Base-by-base conservation (phyloP, 2,797 vertebrate species). In the Alfaro cultratus region DNA sequence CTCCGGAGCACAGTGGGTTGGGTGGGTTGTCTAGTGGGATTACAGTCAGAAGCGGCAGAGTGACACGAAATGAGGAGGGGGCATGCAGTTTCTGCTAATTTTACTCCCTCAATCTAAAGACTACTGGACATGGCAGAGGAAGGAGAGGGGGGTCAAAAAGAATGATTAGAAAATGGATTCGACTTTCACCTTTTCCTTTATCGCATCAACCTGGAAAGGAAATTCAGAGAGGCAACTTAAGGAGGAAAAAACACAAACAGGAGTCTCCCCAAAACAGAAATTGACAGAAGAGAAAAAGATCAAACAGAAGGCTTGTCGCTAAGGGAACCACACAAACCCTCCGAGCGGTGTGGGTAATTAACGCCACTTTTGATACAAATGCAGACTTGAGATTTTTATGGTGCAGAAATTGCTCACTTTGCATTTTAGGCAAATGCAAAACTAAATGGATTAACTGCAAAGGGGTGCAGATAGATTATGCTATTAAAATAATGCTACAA, bases 111-210 rank as follows among this genome's bases (percentile, higher is more conserved):
- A 97, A 97, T 97, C 97, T 99, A 99, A 97, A 94, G 81, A 80
- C 93, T 94, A 95, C 91, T 86, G 90, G 91, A 87, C 75, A 86
- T 80, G 81, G 84, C 68, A 16, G 26, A 60, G 57, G 57, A 15
- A 34, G 57, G 13, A 31, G 13, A 45, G 73, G 86, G 87, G 92
- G 92, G 84, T 92, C 91, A 97, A 97, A 97, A 98, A 90, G 89
- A 92, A 92, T 85, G 86, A 92, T 92, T 96, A 97, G 96, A 97
- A 98, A 98, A 96, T 94, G 97, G 97, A 98, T 97, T 97, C 96
- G 96, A 98, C 97, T 97, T 98, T 99, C 99, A 99, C 99, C 99
- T 99, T 99, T 99, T 99, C 98, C 97, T 99, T 99, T 98, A 99
- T 99, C 97, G 98, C 97, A 99, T 99, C 98, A 99, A 99, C 99